Conservation (phyloP, 2,888 invertebrate species). For the Augiades crinisus region DNA sequence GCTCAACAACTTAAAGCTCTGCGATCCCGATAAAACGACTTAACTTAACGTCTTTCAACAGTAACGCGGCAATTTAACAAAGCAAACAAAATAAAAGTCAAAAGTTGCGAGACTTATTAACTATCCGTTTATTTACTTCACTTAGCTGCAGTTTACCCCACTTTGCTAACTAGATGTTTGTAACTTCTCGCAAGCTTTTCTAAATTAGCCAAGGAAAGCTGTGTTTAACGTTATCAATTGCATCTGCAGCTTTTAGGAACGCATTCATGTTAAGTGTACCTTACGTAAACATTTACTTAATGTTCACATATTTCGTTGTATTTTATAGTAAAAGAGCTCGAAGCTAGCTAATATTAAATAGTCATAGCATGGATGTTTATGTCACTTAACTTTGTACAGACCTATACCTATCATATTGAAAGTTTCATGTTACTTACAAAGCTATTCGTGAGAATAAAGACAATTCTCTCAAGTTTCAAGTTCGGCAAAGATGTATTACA, state of each 20-base stretch:
- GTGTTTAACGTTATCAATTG: background rate
- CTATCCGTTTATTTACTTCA: conserved; percentile 20
- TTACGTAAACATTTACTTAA: too few relatives aligned
- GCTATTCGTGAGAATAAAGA: too few relatives aligned
- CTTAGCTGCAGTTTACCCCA: conserved; percentile 12
- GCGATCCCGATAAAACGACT: conserved; percentile 6
- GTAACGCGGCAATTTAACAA: conserved; percentile 10
- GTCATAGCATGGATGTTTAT: too few relatives aligned
- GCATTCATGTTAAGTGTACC: too few relatives aligned
- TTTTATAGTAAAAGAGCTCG: too few relatives aligned
- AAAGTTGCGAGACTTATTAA: conserved; percentile 15
- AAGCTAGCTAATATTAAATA: too few relatives aligned
- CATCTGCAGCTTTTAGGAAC: background rate
- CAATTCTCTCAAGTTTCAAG: too few relatives aligned
- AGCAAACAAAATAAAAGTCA: conserved; percentile 20
- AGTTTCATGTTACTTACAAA: too few relatives aligned
- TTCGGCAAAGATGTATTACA: too few relatives aligned
- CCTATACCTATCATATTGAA: too few relatives aligned
- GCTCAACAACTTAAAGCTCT: background rate
- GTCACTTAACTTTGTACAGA: too few relatives aligned
- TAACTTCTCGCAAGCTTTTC: background rate
- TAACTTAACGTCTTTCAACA: background rate
- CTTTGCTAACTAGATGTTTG: conserved; percentile 11
- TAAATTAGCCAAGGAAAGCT: background rate
- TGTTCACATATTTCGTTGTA: too few relatives aligned